Percentiles rank a stretch among this genome's conserved stretches.
Evolutionary conservation across 2,888 invertebrate species (phyloP).

Genomic region (Lamellibrachia satsuma): DNA sequence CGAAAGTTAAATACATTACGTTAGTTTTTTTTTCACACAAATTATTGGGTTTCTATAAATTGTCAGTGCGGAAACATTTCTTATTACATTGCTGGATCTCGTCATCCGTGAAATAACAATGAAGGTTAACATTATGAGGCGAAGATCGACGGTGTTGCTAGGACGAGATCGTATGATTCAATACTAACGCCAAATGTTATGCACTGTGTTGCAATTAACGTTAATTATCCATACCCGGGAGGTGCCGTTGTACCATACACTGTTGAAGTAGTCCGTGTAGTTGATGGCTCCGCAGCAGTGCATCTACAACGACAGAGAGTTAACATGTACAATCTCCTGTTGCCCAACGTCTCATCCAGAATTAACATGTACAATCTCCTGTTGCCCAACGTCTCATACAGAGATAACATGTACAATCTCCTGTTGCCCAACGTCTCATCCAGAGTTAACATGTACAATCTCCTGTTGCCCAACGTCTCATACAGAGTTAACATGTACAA

Average conservation of each 20-base stretch:
- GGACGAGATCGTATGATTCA: background rate
- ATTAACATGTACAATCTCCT: slow-evolving; percentile 14
- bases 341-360: slow-evolving; percentile 19
- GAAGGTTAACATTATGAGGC: background rate
- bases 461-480: too few relatives aligned
- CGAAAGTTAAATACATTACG: too few relatives aligned
- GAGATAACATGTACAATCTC: too few relatives aligned
- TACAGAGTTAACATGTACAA: too few relatives aligned
- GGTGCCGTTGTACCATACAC: slow-evolving; percentile 65
- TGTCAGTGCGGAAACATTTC: background rate
- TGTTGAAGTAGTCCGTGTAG: slow-evolving; percentile 75
- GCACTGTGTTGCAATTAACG: background rate
- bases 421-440: too few relatives aligned
- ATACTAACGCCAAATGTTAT: too few relatives aligned
- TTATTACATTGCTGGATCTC: background rate
- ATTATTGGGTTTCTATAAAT: background rate
- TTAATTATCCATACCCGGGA: background rate
- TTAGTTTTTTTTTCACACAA: background rate
- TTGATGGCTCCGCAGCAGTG: slow-evolving; percentile 84
- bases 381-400: too few relatives aligned
- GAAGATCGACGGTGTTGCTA: background rate
- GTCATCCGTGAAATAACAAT: background rate
- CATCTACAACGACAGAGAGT: slow-evolving; percentile 68
- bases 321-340: background rate
- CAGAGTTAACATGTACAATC: too few relatives aligned